Base-by-base conservation (phyloP, 2,113 vertebrate genomes). In the Lepisosteus osseus region DNA sequence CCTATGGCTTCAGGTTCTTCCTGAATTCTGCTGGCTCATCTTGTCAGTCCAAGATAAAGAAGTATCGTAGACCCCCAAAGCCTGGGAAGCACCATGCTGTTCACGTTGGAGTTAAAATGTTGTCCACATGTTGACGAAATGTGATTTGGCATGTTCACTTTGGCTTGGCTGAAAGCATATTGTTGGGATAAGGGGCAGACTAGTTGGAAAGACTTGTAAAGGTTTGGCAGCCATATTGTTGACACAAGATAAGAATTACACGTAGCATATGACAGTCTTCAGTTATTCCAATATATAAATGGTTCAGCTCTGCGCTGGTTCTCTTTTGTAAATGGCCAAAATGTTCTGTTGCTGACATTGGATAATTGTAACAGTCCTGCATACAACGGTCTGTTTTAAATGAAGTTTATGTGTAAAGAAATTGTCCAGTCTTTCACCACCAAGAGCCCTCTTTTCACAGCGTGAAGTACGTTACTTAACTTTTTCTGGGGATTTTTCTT, bases 111-210 rank as follows among this genome's bases (percentile, higher is more conserved):
- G 12, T 59, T 59, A 59, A 59, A n/a, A 51, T 59, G 57, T 59
- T 59, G 57, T 59, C 57, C 14, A 13, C 57, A n/a, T 59, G 13
- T 13, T 59, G n/a, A 59, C 14, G 57, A 59, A 59, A 59, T 59
- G 57, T 1, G 12, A 59, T 3, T 59, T 8, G 57, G 57, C 57
- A 59, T 59, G 57, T 59, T 59, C n/a, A 15, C 12, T 59, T 59
- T 59, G 57, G 14, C 14, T 59, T 59, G 57, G 57, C 57, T 59
- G n/a, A 40, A 68, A 47, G 45, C 47, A 9, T 13, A 40, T 55
- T 68, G 66, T 13, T 54, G 66, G 66, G 66, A 68, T 54, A 9
- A 68, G 66, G 47, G 47, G 15, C 51, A 7, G 47, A 55, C 66
- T 29, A 47, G 47, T 11, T 67, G 65, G 51, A 68, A 68, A 54